Conservation (phyloP, 2,888 invertebrate genomes). For the Apantesis nais region DNA sequence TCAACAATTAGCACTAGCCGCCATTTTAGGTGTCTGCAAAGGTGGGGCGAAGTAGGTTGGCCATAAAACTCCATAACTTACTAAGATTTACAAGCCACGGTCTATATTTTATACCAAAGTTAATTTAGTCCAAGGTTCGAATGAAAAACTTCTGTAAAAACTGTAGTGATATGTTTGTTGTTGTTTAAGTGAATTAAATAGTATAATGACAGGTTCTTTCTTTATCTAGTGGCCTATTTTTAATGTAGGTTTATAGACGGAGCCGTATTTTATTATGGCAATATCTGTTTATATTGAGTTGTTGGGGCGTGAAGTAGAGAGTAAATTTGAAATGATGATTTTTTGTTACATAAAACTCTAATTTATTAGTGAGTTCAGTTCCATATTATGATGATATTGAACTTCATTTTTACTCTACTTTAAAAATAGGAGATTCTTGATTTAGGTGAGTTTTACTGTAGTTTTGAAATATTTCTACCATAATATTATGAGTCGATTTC, state of each 20-base stretch:
- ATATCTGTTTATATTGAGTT: background rate
- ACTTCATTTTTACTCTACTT: background rate
- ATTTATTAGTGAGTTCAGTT: too few species aligned
- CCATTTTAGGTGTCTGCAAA: slow-evolving; percentile 47
- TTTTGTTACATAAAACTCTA: background rate
- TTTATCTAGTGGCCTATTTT: slow-evolving; percentile 9
- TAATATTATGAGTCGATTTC: too few species aligned
- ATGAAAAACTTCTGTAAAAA: slow-evolving; percentile 36
- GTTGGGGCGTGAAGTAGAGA: background rate
- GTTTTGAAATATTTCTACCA: too few species aligned
- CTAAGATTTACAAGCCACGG: slow-evolving; percentile 45
- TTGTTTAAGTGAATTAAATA: slow-evolving; percentile 34
- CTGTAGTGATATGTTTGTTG: slow-evolving; percentile 19
- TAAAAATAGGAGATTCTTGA: background rate
- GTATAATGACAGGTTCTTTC: slow-evolving; percentile 21
- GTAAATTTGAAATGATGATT: background rate
- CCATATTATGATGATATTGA: background rate
- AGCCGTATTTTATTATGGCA: background rate
- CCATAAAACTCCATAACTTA: slow-evolving; percentile 45
- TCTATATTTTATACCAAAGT: slow-evolving; percentile 43
- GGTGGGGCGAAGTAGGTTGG: slow-evolving; percentile 50
- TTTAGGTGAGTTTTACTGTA: too few species aligned
- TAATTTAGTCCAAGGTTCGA: slow-evolving; percentile 45
- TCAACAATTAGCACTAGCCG: slow-evolving; percentile 48
- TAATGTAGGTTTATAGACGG: background rate